phyloP scores from a whole-genome alignment of 2,797 vertebrate species.

The Epinephelus awoara region DNA sequence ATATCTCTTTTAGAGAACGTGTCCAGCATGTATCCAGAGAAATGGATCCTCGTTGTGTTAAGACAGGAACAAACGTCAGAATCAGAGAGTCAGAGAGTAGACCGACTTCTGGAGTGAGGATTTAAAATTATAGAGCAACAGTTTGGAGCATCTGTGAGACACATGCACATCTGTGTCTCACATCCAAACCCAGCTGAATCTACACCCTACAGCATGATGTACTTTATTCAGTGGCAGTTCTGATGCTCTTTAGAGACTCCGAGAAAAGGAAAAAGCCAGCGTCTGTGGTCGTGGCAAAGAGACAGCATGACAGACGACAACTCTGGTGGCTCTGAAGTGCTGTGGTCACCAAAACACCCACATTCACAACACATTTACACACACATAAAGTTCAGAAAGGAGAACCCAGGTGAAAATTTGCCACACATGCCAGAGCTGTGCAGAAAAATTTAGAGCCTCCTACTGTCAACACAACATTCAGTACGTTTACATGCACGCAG shows the following conservation, averaged over 20 bases:
- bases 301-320: background rate
- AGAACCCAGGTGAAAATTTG: background rate
- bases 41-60: conserved; percentile 10
- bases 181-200: background rate
- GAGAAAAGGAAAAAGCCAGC: fast-evolving
- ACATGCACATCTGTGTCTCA: conserved; percentile 15
- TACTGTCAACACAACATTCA: no score
- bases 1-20: background rate
- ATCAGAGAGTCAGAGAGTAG: background rate
- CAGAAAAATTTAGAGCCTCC: no score
- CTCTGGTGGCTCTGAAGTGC: background rate
- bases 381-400: background rate
- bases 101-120: conserved; percentile 10
- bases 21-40: background rate
- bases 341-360: background rate
- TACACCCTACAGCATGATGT: background rate
- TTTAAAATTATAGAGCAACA: conserved; percentile 37
- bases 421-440: no score
- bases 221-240: background rate
- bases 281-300: no score
- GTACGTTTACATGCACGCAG: no score
- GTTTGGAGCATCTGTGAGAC: conserved; percentile 39
- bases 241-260: background rate
- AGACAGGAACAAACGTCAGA: background rate
- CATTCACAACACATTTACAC: background rate